Base-by-base conservation (phyloP, 1,140 invertebrate species). In the Araneus ventricosus region DNA sequence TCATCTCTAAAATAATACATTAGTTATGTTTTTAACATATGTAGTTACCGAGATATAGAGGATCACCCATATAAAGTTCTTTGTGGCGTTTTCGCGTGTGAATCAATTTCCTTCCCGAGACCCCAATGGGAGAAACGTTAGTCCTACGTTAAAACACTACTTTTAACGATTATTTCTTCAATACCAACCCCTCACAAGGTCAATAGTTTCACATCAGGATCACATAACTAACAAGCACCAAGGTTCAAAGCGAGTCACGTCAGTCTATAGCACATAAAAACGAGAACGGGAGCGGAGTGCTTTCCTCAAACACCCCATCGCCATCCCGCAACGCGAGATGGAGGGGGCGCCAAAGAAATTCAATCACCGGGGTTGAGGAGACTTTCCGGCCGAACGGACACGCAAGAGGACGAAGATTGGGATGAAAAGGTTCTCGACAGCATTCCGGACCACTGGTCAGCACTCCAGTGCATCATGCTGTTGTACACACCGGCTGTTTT, bases 341-440 rank as follows among this genome's bases (percentile, higher is more conserved):
- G 75, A n/a, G 57, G 20, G 89, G 89, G 89, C 45, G 89, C 59
- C 79, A n/a, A 86, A 86, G 90, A 92, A 86, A 92, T 92, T 92
- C 90, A 86, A 85, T 85, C 80, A 84, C 59, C 20, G 89, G 90
- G 82, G 90, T 61, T 37, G 82, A 82, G 30, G 67, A 39, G 39
- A 34, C 86, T 52, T 92, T 34, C 67, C 41, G 90, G 80, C 70
- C 82, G 80, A 75, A 14, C 41, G 63, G 41, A 6, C 79, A 41
- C 80, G 41, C 75, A 79, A 90, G 89, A 63, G 89, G 89, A 75
- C 88, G 67, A 52, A 89, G 67, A 70, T 88, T 39, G 61, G 59
- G 61, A 34, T 59, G 45, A 61, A 63, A 67, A 39, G 86, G 86
- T 37, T 86, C 80, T 86, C 41, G 34, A 14, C 88, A n/a, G 89